Conservation (phyloP, 2,797 vertebrate genomes). For the Dendrocincla tyrannina region DNA sequence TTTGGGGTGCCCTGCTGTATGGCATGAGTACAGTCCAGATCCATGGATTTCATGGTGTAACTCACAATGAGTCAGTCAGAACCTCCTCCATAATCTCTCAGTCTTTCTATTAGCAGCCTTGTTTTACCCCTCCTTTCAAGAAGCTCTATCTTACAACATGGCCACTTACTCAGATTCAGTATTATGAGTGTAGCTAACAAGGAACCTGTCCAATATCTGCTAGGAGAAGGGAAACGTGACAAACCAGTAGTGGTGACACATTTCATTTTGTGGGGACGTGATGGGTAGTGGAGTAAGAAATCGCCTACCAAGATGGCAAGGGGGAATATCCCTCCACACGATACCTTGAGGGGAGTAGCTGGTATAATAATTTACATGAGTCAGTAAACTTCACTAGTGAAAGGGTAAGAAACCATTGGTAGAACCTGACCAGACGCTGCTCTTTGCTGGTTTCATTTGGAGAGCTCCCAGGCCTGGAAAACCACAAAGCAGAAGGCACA, state of each 20-base stretch:
- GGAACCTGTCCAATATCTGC: background rate
- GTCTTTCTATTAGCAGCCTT: background rate
- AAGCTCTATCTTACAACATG: background rate
- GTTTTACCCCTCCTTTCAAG: background rate
- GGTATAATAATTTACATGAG: background rate
- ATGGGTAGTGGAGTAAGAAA: background rate
- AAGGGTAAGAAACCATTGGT: background rate
- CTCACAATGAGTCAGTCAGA: background rate
- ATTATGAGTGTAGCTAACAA: background rate
- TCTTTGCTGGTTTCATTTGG: background rate
- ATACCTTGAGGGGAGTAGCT: background rate
- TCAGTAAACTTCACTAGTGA: background rate
- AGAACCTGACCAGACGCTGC: background rate
- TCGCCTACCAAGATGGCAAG: background rate
- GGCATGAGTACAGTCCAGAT: accelerated
- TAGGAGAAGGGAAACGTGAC: background rate
- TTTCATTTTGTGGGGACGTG: background rate
- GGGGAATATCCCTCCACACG: background rate
- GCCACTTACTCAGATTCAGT: background rate
- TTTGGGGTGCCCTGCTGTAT: background rate
- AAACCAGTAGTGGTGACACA: background rate
- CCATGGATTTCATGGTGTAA: background rate
- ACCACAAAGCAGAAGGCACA: background rate
- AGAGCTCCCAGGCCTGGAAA: background rate
- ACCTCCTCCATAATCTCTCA: background rate